phyloP scores from a whole-genome alignment of 2,888 invertebrate genomes.

The Melanotus villosus region DNA sequence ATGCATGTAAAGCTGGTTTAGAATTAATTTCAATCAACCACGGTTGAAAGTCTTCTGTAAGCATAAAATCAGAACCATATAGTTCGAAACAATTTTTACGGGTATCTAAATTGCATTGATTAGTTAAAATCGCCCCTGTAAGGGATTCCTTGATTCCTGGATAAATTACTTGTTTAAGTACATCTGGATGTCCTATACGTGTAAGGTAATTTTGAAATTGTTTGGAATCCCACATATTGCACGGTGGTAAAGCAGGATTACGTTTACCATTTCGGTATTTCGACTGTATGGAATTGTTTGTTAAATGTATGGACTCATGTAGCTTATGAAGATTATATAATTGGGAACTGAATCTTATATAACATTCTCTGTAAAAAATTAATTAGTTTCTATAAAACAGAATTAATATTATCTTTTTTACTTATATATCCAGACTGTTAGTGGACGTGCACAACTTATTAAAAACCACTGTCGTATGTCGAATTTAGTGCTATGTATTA shows the following conservation, averaged over 20 bases:
- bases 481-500: slow-evolving; percentile 90
- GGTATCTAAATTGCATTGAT: slow-evolving; percentile 80
- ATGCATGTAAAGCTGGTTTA: slow-evolving; percentile 85
- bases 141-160: slow-evolving; percentile 89
- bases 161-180: slow-evolving; percentile 84
- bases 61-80: slow-evolving; percentile 94
- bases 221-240: slow-evolving; percentile 89
- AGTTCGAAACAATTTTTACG: slow-evolving; percentile 87
- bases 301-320: slow-evolving; percentile 89
- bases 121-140: slow-evolving; percentile 83
- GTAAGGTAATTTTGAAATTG: slow-evolving; percentile 75
- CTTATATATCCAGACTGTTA: slow-evolving; percentile 90
- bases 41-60: slow-evolving; percentile 87
- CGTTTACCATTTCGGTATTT: slow-evolving; percentile 75
- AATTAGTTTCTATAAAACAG: too few species aligned
- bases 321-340: slow-evolving; percentile 83
- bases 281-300: slow-evolving; percentile 89
- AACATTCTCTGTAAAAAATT: slow-evolving; percentile 79
- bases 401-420: slow-evolving; percentile 57
- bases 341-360: slow-evolving; percentile 89
- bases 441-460: slow-evolving; percentile 82
- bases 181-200: slow-evolving; percentile 72
- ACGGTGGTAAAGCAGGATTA: slow-evolving; percentile 77
- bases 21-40: slow-evolving; percentile 96
- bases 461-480: slow-evolving; percentile 93